A percentile compares a stretch with the other conserved stretches of the same genome.
These are phyloP conservation scores for Umimayanthus chanpuru DNA, from an alignment of 92 coral and sea anemone species.

Conservation along the genomic window DNA sequence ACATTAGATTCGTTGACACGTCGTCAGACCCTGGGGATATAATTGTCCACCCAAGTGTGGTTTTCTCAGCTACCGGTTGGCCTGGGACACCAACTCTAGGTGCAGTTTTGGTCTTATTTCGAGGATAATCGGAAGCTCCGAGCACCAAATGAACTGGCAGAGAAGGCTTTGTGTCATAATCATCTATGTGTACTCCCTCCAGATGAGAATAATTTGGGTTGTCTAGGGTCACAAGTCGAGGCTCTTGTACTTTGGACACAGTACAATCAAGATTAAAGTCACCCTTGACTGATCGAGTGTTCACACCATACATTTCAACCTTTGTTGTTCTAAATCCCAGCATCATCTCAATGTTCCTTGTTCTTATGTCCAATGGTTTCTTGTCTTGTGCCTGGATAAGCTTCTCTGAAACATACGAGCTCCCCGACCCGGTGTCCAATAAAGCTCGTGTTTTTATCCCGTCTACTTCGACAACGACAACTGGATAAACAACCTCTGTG, in stretches of 20 bases:
- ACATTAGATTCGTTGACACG: neutral
- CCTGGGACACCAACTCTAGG: neutral
- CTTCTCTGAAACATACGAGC: neutral
- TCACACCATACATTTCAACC: conserved; percentile 49
- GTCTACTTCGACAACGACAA: neutral
- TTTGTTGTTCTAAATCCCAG: conserved; percentile 45
- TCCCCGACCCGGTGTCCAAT: neutral
- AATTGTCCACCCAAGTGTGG: neutral
- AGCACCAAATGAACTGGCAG: neutral
- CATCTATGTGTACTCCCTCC: too few species aligned
- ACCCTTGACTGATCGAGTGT: conserved; percentile 30
- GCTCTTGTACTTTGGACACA: too few species aligned
- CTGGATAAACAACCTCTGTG: too few species aligned
- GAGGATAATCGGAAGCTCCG: neutral
- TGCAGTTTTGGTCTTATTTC: neutral
- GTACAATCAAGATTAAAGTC: neutral
- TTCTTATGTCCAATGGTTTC: conserved; percentile 30
- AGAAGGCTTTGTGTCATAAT: neutral
- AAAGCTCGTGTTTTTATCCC: neutral
- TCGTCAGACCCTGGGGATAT: neutral
- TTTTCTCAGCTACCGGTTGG: neutral
- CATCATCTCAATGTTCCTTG: conserved; percentile 54
- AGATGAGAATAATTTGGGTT: too few species aligned
- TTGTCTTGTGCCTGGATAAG: neutral
- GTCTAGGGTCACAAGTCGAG: too few species aligned